phyloP scores from a whole-genome alignment of 1,140 invertebrate species.

The Atta texana region DNA sequence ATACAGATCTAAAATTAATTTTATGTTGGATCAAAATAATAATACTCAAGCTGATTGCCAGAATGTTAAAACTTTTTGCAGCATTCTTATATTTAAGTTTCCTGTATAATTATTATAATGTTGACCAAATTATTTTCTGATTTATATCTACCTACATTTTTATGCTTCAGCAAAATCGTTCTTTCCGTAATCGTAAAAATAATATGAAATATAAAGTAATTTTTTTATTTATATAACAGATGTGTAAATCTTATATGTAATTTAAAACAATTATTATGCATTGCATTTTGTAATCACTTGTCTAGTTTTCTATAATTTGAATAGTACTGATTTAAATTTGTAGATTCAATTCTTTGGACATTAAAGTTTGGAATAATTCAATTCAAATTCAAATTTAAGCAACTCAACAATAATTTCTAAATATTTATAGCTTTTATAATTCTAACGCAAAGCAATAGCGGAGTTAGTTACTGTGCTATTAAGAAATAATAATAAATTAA shows the following conservation, averaged over 20 bases:
- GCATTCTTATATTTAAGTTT: too few relatives aligned
- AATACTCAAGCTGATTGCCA: too few relatives aligned
- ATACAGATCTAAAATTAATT: too few relatives aligned
- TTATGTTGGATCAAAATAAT: too few relatives aligned
- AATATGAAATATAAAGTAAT: background rate
- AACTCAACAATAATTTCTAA: background rate
- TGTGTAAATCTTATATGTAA: background rate
- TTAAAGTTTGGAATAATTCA: background rate
- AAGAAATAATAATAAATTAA: background rate
- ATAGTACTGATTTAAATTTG: background rate
- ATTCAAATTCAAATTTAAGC: background rate
- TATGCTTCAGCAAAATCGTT: too few relatives aligned
- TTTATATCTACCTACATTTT: too few relatives aligned
- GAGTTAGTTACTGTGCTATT: background rate
- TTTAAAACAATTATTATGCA: background rate
- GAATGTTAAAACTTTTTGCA: too few relatives aligned
- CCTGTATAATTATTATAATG: too few relatives aligned
- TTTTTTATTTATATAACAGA: background rate
- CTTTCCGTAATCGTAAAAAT: background rate
- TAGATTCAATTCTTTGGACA: background rate
- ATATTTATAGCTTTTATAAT: background rate
- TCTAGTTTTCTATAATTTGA: background rate
- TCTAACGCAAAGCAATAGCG: background rate
- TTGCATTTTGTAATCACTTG: background rate
- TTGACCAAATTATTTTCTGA: too few relatives aligned